Evolutionary conservation across 2,888 invertebrate genomes (phyloP).

Genomic region (Anoncus sp.): DNA sequence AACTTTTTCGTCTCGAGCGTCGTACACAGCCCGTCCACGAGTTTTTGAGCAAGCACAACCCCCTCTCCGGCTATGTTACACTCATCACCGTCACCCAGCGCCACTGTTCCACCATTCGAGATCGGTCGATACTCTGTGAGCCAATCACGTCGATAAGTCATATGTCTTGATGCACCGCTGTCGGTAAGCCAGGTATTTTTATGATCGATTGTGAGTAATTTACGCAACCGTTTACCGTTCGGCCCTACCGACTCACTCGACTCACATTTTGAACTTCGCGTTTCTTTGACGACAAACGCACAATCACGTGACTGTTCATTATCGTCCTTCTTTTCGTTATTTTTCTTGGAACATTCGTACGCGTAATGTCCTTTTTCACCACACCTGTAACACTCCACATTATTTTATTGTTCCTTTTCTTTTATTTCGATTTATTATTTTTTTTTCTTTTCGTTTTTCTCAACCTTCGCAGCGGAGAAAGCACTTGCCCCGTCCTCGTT

Average conservation of each 20-base stretch:
- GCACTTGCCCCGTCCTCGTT: no score
- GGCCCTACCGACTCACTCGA: neutral
- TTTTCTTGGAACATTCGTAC: constrained; percentile 33
- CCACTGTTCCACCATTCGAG: constrained; percentile 31
- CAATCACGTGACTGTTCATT: constrained; percentile 25
- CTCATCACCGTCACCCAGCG: constrained; percentile 53
- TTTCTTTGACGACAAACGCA: constrained; percentile 43
- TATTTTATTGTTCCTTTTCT: constrained; percentile 40
- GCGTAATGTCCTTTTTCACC: constrained; percentile 43
- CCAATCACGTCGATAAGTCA: constrained; percentile 62
- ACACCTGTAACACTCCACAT: constrained; percentile 48
- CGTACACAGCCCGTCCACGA: constrained; percentile 50
- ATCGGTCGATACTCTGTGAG: constrained; percentile 34
- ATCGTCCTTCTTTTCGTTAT: neutral
- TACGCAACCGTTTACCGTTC: neutral
- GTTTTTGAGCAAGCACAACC: constrained; percentile 35
- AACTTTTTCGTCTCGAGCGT: constrained; percentile 61
- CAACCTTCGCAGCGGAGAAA: no score
- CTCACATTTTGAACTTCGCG: neutral
- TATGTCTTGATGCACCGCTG: constrained; percentile 64
- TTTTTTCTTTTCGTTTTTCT: no score
- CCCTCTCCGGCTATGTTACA: constrained; percentile 50
- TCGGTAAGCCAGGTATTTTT: constrained; percentile 59
- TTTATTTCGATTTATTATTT: constrained; percentile 13
- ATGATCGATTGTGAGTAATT: constrained; percentile 17